Base-by-base conservation (phyloP, 2,888 invertebrate species). In the Phanerotoma sp. region DNA sequence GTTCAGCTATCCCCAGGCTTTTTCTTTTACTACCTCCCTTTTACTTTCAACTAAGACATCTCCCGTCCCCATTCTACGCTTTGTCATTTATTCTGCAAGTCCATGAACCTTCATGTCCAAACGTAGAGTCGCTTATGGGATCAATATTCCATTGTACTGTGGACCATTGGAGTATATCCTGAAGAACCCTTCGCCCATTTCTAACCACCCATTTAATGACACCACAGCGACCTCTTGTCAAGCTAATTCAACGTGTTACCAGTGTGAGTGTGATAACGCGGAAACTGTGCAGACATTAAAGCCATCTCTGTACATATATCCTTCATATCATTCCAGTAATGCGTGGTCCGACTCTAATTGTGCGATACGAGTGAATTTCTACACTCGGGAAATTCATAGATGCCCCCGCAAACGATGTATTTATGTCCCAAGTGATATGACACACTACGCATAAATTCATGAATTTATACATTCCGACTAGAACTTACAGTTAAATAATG, bases 141-240 rank as follows among this genome's bases (percentile, higher is more conserved):
- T 70, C 70, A 65, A 71, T 71, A 69, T 65, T 66, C 67, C 53
- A 67, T 69, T 70, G 67, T 66, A 65, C 63, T 61, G 61, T 41
- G 35, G 21, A 33, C 51, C 60, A 60, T 60, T 61, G 50, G 57
- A 64, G 62, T 65, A n/a, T n/a, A 54, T n/a, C 22, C 62, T 25
- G 33, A n/a, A 16, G 32, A 22, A 46, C 38, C 38, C 13, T 38
- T 38, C 5, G 35, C 9, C 18, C 33, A 33, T 33, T n/a, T 13
- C 33, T 11, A 33, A 33, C n/a, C 2, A 33, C 33, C 33, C 35
- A 15, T 15, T 16, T 16, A 35, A n/a, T n/a, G 13, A 16, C 35
- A 16, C 35, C 35, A n/a, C 55, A 57, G 46, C 38, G 57, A 54
- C 51, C 64, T 16, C 16, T 35, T 16, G 35, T 70, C 67, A 69